Conservation (phyloP, 2,797 vertebrate species). For the Triplophysa yarkandensis region DNA sequence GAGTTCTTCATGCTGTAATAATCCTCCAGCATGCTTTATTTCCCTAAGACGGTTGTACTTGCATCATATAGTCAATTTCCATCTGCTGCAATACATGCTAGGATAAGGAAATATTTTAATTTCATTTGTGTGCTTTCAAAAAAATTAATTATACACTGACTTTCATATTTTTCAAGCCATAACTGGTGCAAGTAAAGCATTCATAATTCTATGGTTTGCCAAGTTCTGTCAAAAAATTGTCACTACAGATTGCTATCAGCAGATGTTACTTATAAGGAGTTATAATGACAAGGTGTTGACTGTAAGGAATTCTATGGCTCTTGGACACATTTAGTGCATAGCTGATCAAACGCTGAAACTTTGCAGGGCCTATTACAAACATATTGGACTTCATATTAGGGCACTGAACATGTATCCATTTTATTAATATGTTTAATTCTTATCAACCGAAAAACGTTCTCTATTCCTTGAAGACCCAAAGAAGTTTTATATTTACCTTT, state of each 20-base stretch:
- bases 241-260: constrained; percentile 64
- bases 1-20: constrained; percentile 8
- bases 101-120: constrained; percentile 11
- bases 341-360: constrained; percentile 55
- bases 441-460: neutral
- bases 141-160: constrained; percentile 16
- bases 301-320: constrained; percentile 65
- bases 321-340: constrained; percentile 58
- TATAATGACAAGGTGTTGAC: constrained; percentile 67
- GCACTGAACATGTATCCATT: constrained; percentile 36
- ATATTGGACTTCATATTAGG: constrained; percentile 44
- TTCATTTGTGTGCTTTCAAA: constrained; percentile 12
- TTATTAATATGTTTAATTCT: constrained; percentile 39
- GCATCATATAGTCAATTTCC: constrained; percentile 38
- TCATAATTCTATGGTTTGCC: constrained; percentile 33
- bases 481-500: neutral
- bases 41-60: constrained; percentile 40
- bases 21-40: constrained; percentile 26
- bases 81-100: constrained; percentile 20
- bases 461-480: constrained; percentile 5
- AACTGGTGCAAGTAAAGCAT: constrained; percentile 19
- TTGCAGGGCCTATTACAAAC: constrained; percentile 47
- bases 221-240: constrained; percentile 42
- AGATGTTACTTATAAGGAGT: constrained; percentile 66
- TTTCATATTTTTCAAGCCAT: constrained; percentile 33